Conservation (phyloP, 2,888 invertebrate genomes). For the Hesperia comma region DNA sequence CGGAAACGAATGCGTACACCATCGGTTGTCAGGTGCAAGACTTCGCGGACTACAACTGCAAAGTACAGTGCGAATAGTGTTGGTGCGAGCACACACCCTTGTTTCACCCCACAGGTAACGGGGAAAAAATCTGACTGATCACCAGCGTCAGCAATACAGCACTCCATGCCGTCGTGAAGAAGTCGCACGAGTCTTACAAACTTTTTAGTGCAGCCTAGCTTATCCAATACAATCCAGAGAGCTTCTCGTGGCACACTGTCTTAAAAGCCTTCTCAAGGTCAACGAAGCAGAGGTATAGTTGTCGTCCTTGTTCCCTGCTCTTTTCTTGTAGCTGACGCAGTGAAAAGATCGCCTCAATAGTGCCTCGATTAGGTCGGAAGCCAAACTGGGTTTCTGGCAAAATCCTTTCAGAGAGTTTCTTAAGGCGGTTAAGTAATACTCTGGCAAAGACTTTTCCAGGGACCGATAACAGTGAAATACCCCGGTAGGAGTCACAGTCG, state of each 20-base stretch:
- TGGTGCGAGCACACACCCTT: conserved; percentile 37
- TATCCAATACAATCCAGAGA: neutral
- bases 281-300: neutral
- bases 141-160: neutral
- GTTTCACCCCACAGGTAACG: conserved; percentile 24
- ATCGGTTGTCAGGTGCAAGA: conserved; percentile 7
- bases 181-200: conserved; percentile 18
- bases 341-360: conserved; percentile 38
- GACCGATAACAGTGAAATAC: conserved; percentile 21
- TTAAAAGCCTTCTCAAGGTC: neutral
- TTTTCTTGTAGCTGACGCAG: conserved; percentile 19
- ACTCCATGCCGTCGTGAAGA: conserved; percentile 25
- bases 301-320: neutral
- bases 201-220: neutral
- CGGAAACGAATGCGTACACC: conserved; percentile 34
- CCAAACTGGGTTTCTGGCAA: conserved; percentile 43
- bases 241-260: conserved; percentile 1
- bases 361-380: conserved; percentile 40
- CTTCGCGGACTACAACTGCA: conserved; percentile 20
- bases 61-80: conserved; percentile 37
- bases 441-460: conserved; percentile 35
- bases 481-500: conserved; percentile 30
- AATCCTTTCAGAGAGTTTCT: conserved; percentile 32
- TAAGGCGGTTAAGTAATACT: conserved; percentile 33
- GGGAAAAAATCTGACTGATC: neutral